These are phyloP conservation scores for Drosophila koepferae DNA, from an alignment of 2,888 invertebrate genomes.

Conservation along the genomic window DNA sequence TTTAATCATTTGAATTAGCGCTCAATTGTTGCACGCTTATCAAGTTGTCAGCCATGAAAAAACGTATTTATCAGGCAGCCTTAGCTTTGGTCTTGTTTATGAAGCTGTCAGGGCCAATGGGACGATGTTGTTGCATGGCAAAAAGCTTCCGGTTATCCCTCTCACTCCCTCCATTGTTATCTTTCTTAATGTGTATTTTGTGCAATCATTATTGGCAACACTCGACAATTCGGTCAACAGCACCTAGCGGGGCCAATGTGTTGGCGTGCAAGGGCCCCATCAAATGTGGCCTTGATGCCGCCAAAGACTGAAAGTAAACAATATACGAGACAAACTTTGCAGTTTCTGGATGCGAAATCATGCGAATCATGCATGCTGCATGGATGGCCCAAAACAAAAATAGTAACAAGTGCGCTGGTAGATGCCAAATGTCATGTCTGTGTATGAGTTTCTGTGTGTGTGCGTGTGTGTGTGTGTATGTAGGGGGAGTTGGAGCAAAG, in stretches of 20 bases:
- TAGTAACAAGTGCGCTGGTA: conserved; percentile 49
- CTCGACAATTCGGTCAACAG: conserved; percentile 25
- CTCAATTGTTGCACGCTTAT: conserved; percentile 35
- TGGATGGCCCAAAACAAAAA: conserved; percentile 50
- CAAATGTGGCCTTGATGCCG: conserved; percentile 64
- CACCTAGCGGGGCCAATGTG: conserved; percentile 29
- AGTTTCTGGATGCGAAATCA: conserved; percentile 16
- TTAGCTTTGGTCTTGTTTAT: conserved; percentile 44
- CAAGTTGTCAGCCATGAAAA: conserved; percentile 45
- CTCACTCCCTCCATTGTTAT: background rate
- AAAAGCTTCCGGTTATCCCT: conserved; percentile 48
- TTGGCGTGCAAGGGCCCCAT: conserved; percentile 45
- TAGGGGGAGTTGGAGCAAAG: background rate
- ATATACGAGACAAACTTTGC: conserved; percentile 16
- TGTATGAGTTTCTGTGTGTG: conserved; percentile 3
- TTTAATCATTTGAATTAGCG: conserved; percentile 4
- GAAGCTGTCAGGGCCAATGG: conserved; percentile 46
- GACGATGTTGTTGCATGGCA: conserved; percentile 40
- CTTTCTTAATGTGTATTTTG: background rate
- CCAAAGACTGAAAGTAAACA: conserved; percentile 36
- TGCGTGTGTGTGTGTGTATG: conserved; percentile 8
- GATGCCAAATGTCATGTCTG: conserved; percentile 23
- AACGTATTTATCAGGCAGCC: conserved; percentile 47
- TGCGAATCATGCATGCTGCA: conserved; percentile 33
- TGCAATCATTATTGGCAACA: background rate